phyloP scores from a whole-genome alignment of 1,140 invertebrate genomes.

The Orchesella cincta region DNA sequence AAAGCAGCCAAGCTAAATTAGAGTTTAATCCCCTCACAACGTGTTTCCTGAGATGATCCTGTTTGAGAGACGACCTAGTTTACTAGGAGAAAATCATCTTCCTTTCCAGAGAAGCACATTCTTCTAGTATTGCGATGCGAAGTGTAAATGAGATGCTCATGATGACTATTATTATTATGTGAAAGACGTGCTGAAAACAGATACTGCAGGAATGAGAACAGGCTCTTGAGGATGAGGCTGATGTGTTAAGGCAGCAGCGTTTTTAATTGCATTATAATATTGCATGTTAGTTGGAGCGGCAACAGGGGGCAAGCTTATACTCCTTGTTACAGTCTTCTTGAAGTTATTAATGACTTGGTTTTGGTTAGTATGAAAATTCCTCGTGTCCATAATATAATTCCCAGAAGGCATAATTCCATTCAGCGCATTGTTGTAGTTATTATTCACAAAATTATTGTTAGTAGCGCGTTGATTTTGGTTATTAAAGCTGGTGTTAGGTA shows the following conservation, averaged over 20 bases:
- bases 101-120: too few relatives aligned
- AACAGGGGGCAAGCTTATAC: background rate
- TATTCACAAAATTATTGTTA: background rate
- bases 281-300: background rate
- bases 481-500: background rate
- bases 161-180: background rate
- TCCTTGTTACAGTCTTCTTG: background rate
- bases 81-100: too few relatives aligned
- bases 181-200: conserved; percentile 11
- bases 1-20: too few relatives aligned
- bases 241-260: background rate
- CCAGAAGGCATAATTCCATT: background rate
- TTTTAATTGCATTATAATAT: background rate
- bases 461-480: background rate
- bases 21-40: too few relatives aligned
- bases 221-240: background rate
- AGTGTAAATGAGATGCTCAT: background rate
- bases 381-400: background rate
- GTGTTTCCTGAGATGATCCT: too few relatives aligned
- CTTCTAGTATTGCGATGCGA: too few relatives aligned
- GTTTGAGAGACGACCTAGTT: too few relatives aligned
- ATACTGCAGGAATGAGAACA: background rate
- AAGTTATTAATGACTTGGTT: background rate
- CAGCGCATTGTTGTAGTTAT: background rate
- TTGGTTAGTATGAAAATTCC: background rate